phyloP scores from a whole-genome alignment of 2,797 vertebrate species.

The Gymnoscopelus microlampas region DNA sequence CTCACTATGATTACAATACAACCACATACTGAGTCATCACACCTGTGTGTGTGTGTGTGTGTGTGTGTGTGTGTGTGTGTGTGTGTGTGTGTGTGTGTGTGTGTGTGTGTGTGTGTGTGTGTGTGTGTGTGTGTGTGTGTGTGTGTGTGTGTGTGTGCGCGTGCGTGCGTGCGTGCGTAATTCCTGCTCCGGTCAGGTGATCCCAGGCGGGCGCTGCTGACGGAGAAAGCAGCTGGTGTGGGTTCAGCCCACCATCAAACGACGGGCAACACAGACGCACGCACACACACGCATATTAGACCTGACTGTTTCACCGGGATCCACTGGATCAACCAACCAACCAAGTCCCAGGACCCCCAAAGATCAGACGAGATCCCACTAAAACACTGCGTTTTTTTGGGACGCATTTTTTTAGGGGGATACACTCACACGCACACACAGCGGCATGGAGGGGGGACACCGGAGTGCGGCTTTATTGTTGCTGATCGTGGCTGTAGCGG shows the following conservation, averaged over 20 bases:
- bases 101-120: background rate
- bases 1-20: too few species aligned
- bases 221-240: slow-evolving; percentile 71
- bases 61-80: background rate
- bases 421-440: background rate
- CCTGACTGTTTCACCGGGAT: slow-evolving; percentile 19
- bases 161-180: background rate
- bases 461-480: slow-evolving; percentile 68
- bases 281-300: slow-evolving; percentile 21
- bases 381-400: slow-evolving; percentile 4
- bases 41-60: background rate
- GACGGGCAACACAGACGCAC: slow-evolving; percentile 42
- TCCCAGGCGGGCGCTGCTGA: slow-evolving; percentile 29
- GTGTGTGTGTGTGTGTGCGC: background rate
- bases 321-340: too few species aligned
- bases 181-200: slow-evolving; percentile 78
- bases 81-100: background rate
- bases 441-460: slow-evolving; percentile 68
- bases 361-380: too few species aligned
- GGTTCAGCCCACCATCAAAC: slow-evolving; percentile 70
- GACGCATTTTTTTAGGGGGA: slow-evolving; percentile 26
- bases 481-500: slow-evolving; percentile 65
- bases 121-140: background rate
- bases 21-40: too few species aligned
- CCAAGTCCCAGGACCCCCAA: too few species aligned